Evolutionary conservation across 2,888 invertebrate genomes (phyloP).

Genomic region (Mythimna impura): DNA sequence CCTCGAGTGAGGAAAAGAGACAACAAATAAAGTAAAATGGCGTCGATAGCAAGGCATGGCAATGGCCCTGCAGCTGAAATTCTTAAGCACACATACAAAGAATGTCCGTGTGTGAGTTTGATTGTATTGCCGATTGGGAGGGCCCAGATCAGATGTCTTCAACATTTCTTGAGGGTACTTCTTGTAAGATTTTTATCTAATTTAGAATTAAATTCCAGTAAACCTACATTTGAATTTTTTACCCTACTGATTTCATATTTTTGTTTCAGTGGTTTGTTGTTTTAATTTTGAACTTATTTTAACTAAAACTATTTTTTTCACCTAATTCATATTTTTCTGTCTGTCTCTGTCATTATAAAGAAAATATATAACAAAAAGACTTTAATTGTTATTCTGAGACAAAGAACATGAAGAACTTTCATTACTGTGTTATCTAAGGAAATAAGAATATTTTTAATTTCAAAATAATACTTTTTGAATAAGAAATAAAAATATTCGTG

Average conservation of each 20-base stretch:
- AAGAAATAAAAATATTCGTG: not conserved
- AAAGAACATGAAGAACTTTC: not conserved
- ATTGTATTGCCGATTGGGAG: slow-evolving; percentile 76
- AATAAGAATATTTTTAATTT: too few relatives aligned
- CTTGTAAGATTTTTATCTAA: slow-evolving; percentile 1
- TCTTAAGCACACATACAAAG: slow-evolving; percentile 80
- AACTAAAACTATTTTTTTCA: not conserved
- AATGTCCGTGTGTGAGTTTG: slow-evolving; percentile 75
- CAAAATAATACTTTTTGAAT: too few relatives aligned
- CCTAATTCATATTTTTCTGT: not conserved
- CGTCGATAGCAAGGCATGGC: slow-evolving; percentile 79
- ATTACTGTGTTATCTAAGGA: too few relatives aligned
- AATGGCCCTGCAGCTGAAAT: slow-evolving; percentile 78
- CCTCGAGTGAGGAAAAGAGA: slow-evolving; percentile 74
- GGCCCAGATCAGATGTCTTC: slow-evolving; percentile 73
- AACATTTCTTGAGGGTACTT: slow-evolving; percentile 68
- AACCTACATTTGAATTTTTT: not conserved
- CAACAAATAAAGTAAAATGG: slow-evolving; percentile 84
- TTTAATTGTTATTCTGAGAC: not conserved
- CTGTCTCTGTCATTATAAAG: not conserved
- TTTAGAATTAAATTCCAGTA: slow-evolving; percentile 4
- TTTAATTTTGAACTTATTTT: not conserved
- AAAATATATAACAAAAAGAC: not conserved
- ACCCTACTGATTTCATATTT: not conserved
- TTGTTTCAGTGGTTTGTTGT: not conserved